Evolutionary conservation across 2,113 vertebrate genomes (phyloP).

Genomic region (Stictonetta naevosa): DNA sequence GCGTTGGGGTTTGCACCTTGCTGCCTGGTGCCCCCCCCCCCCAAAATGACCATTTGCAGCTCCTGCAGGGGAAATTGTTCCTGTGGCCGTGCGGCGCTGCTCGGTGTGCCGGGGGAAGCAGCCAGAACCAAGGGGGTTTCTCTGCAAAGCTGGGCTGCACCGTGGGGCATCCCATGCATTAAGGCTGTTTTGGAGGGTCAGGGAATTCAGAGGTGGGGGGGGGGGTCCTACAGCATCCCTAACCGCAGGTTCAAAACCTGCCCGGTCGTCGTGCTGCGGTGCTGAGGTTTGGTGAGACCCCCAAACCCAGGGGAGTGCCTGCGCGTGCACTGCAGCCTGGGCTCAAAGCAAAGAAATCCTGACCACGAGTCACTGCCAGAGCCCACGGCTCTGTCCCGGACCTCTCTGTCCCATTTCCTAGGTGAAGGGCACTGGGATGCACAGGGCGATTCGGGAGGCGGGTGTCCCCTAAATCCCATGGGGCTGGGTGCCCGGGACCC

Average conservation of each 20-base stretch:
- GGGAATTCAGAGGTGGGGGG: neutral
- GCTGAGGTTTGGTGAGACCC: neutral
- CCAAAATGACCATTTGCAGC: rapidly evolving
- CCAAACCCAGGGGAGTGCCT: neutral
- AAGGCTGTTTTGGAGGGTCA: no score
- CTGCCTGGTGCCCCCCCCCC: no score
- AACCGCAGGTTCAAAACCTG: neutral
- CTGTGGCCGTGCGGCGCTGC: neutral
- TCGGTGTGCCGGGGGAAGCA: neutral
- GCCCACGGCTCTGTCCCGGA: neutral
- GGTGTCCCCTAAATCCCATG: rapidly evolving
- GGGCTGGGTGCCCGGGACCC: rapidly evolving
- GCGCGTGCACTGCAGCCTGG: neutral
- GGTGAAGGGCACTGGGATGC: rapidly evolving
- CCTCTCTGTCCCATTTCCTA: neutral
- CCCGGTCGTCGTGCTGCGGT: neutral
- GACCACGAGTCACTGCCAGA: neutral
- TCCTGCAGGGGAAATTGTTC: neutral
- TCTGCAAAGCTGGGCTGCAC: neutral
- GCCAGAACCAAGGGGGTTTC: neutral
- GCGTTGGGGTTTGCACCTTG: neutral
- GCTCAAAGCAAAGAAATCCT: neutral
- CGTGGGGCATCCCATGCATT: no score
- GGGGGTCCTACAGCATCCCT: neutral
- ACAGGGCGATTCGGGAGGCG: rapidly evolving